A percentile compares a stretch with the other conserved stretches of the same genome.
Conservation (phyloP, 2,797 vertebrate genomes). For the Pangasius mekongensis region DNA sequence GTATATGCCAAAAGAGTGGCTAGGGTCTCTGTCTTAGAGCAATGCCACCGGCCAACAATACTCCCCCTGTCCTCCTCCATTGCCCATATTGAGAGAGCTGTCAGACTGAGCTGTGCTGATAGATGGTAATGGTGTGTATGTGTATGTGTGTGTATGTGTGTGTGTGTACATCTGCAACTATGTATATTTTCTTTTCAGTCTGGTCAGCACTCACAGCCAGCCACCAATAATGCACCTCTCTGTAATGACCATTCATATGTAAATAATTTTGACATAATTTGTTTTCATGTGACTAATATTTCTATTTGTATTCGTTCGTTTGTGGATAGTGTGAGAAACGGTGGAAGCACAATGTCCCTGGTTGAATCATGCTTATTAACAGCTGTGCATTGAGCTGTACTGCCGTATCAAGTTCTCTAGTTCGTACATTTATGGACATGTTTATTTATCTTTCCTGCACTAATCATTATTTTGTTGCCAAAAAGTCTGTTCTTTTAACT, state of each 20-base stretch:
- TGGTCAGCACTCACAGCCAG: constrained; percentile 42
- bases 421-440: not conserved
- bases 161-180: not conserved
- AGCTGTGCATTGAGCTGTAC: not conserved
- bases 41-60: constrained; percentile 56
- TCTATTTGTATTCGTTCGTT: not conserved
- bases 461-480: not conserved
- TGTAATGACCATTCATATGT: constrained; percentile 49
- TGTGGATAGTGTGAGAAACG: not conserved
- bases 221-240: constrained; percentile 21
- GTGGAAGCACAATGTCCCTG: not conserved
- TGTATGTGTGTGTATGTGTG: constrained; percentile 33
- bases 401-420: not conserved
- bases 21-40: constrained; percentile 60
- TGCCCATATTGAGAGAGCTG: constrained; percentile 71
- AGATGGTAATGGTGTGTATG: constrained; percentile 52
- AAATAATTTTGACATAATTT: constrained; percentile 35
- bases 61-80: constrained; percentile 65
- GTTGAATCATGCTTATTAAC: not conserved
- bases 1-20: constrained; percentile 35
- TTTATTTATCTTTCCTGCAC: not conserved
- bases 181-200: constrained; percentile 23
- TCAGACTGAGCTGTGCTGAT: constrained; percentile 61
- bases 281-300: not conserved
- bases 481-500: not conserved